Percentiles rank a stretch among this genome's conserved stretches.
phyloP scores from a whole-genome alignment of 2,113 vertebrate species.

The Urocolius indicus region DNA sequence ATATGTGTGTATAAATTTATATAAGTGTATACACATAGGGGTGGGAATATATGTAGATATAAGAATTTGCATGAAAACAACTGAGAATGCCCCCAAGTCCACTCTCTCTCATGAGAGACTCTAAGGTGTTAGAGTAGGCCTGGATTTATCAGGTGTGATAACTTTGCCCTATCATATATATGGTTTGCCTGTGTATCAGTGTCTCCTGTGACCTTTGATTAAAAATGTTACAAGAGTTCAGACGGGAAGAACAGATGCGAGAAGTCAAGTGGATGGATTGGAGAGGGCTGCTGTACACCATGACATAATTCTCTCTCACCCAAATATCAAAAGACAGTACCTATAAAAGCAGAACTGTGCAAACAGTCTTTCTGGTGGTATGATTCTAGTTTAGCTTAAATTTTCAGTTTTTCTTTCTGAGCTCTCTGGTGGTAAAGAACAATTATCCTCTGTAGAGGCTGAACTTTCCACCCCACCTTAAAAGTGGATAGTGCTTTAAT shows the following conservation, averaged over 20 bases:
- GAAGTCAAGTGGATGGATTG: conserved; percentile 42
- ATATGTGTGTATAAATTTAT: background rate
- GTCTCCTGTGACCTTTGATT: conserved; percentile 37
- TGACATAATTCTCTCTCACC: background rate
- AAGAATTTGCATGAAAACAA: background rate
- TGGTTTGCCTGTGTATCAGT: background rate
- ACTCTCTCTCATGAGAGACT: background rate
- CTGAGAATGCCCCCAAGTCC: background rate
- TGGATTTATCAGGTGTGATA: background rate
- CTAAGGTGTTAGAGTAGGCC: background rate
- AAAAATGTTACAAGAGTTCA: conserved; percentile 8
- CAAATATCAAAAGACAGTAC: background rate
- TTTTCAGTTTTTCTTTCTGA: conserved; percentile 15
- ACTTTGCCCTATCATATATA: background rate
- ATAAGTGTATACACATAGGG: background rate
- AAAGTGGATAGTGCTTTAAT: background rate
- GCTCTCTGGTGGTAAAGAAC: background rate
- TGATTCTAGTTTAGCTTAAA: background rate
- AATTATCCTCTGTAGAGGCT: background rate
- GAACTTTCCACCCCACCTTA: conserved; percentile 21
- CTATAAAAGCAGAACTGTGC: conserved; percentile 16
- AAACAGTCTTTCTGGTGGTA: background rate
- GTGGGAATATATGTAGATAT: background rate
- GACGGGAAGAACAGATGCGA: background rate
- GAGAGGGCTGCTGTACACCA: background rate